phyloP scores from a whole-genome alignment of 2,797 vertebrate species.

The Crypturellus tataupa region DNA sequence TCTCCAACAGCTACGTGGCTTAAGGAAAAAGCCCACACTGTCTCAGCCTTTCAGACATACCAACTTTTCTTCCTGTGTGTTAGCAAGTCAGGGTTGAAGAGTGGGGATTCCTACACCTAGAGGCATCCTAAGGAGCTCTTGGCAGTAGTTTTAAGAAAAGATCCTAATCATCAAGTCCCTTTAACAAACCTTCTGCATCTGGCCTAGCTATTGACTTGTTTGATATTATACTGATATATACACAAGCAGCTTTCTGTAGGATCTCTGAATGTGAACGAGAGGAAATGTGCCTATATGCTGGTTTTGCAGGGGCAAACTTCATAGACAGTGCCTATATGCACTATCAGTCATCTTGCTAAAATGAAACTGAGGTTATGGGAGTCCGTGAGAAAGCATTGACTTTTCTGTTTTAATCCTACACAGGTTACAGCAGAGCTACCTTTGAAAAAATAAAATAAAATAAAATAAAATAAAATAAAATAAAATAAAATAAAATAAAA shows the following conservation, averaged over 20 bases:
- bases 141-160: neutral
- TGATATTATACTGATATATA: neutral
- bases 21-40: neutral
- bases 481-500: no score
- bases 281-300: neutral
- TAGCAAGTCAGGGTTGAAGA: neutral
- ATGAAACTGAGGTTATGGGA: neutral
- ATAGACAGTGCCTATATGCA: neutral
- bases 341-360: neutral
- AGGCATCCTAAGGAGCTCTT: neutral
- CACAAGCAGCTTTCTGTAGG: neutral
- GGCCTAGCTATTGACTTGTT: neutral
- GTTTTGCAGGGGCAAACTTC: neutral
- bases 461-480: neutral
- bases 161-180: neutral
- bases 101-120: neutral
- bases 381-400: neutral
- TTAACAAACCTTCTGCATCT: fast-evolving
- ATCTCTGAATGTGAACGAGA: neutral
- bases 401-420: neutral
- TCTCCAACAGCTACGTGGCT: neutral
- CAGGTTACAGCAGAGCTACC: neutral
- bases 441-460: neutral
- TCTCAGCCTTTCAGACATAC: neutral
- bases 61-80: neutral